A percentile compares a stretch with the other conserved stretches of the same genome.
Evolutionary conservation across 1,140 invertebrate genomes (phyloP).

Genomic region (Lerema accius): DNA sequence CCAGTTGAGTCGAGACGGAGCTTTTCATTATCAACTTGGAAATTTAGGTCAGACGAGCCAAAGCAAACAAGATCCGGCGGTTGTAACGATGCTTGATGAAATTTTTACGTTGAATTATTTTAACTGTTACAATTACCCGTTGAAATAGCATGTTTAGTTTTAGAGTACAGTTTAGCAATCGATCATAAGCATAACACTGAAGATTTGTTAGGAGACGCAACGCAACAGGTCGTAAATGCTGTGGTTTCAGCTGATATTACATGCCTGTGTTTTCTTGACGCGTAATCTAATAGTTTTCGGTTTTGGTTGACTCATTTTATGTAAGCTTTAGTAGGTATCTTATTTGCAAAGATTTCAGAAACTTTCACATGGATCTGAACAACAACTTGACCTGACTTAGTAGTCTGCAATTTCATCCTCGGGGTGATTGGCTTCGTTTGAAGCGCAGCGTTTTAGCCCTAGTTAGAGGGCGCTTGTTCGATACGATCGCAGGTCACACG

Average conservation of each 20-base stretch:
- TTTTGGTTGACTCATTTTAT: constrained; percentile 17
- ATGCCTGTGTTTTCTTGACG: constrained; percentile 67
- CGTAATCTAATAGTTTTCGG: constrained; percentile 63
- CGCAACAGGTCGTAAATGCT: constrained; percentile 69
- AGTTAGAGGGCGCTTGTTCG: constrained; percentile 22
- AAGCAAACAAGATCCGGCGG: constrained; percentile 57
- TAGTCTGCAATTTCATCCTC: constrained; percentile 8
- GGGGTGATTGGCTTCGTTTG: constrained; percentile 28
- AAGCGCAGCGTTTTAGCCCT: constrained; percentile 15
- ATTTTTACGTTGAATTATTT: constrained; percentile 36
- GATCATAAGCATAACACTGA: constrained; percentile 36
- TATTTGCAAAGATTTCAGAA: too few species aligned
- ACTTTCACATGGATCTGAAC: too few species aligned
- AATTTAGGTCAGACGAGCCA: constrained; percentile 69
- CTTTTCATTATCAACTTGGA: constrained; percentile 78
- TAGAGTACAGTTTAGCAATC: constrained; percentile 30
- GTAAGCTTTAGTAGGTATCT: not conserved
- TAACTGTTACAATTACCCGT: constrained; percentile 26
- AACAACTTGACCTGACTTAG: too few species aligned
- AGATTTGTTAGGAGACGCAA: constrained; percentile 48
- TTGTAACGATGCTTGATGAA: constrained; percentile 36
- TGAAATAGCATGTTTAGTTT: constrained; percentile 10
- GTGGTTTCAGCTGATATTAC: constrained; percentile 70
- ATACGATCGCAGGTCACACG: constrained; percentile 17
- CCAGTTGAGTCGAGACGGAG: constrained; percentile 50